Percentiles rank a stretch among this genome's conserved stretches.
Evolutionary conservation across 2,113 vertebrate species (phyloP).

Genomic region (Tringa solitaria): DNA sequence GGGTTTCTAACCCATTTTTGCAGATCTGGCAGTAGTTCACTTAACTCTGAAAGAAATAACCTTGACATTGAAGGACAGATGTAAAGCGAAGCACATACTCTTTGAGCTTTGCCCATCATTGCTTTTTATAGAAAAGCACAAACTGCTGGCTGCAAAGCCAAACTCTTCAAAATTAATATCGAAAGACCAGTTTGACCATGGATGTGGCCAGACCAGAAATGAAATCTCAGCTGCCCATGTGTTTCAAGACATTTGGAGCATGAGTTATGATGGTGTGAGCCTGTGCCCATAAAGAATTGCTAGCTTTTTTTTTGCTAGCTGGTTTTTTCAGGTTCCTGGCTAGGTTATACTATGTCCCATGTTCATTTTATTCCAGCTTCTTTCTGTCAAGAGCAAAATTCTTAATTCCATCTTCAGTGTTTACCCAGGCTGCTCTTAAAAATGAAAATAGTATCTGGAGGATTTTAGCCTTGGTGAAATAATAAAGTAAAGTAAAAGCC

Average conservation of each 20-base stretch:
- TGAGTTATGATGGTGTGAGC: neutral
- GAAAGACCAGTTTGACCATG: neutral
- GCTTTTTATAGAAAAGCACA: neutral
- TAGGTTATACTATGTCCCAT: neutral
- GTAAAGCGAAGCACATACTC: neutral
- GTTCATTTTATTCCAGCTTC: constrained; percentile 37
- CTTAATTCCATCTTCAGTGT: constrained; percentile 60
- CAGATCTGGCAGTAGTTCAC: neutral
- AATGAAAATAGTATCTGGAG: constrained; percentile 62
- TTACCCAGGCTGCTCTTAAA: constrained; percentile 63
- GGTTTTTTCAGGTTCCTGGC: neutral
- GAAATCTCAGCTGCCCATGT: neutral
- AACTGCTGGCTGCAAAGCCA: neutral
- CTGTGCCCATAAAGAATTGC: neutral
- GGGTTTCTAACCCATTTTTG: neutral
- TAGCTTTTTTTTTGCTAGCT: neutral
- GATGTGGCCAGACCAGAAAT: neutral
- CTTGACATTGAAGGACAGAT: neutral
- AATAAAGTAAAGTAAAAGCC: constrained; percentile 58
- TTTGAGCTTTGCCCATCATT: neutral
- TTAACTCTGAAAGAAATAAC: neutral
- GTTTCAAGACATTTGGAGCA: neutral
- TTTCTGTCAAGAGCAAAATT: constrained; percentile 52
- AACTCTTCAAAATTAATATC: neutral
- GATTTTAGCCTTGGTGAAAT: constrained; percentile 59